Evolutionary conservation across 2,888 invertebrate genomes (phyloP), one percentile per base, ranked within the genome.

Genomic region (Coleophora deauratella): DNA sequence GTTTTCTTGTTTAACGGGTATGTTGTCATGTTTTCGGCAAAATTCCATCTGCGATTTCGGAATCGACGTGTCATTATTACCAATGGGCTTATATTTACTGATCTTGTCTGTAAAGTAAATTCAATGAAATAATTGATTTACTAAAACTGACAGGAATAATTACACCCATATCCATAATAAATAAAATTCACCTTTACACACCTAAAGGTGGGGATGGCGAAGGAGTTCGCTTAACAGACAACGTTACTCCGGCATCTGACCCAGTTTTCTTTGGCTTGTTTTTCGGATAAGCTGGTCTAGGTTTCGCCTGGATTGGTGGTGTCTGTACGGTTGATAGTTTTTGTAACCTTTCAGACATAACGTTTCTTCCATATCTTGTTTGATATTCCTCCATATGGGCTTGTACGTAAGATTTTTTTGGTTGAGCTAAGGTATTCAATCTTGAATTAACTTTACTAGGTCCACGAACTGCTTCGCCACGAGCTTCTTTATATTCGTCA

Each of bases 111-210:
- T 43, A 51, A 21, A 4, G 21, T 21, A 4, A n/a, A n/a, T n/a
- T n/a, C n/a, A n/a, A n/a, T n/a, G n/a, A n/a, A n/a, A n/a, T n/a
- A n/a, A n/a, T n/a, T n/a, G n/a, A n/a, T n/a, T n/a, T n/a, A n/a
- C n/a, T n/a, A n/a, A n/a, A n/a, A n/a, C n/a, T n/a, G n/a, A n/a
- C n/a, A n/a, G n/a, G n/a, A n/a, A n/a, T n/a, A n/a, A n/a, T 21
- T 21, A 21, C 21, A 4, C n/a, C 6, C 21, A 21, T 21, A 21
- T 21, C 6, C 21, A 21, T 21, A 4, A 46, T 35, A 52, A 59
- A 53, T 47, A 51, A 52, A 70, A 76, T 76, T 77, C 76, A 77
- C 78, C 78, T 78, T 77, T 79, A 81, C 81, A 73, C 73, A 82
- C 82, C 82, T 81, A 70, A 55, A 52, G 66, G 56, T 47, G 63